Percentiles rank a stretch among this genome's conserved stretches.
Conservation (phyloP, 2,888 invertebrate genomes). For the Aphrophora alni region DNA sequence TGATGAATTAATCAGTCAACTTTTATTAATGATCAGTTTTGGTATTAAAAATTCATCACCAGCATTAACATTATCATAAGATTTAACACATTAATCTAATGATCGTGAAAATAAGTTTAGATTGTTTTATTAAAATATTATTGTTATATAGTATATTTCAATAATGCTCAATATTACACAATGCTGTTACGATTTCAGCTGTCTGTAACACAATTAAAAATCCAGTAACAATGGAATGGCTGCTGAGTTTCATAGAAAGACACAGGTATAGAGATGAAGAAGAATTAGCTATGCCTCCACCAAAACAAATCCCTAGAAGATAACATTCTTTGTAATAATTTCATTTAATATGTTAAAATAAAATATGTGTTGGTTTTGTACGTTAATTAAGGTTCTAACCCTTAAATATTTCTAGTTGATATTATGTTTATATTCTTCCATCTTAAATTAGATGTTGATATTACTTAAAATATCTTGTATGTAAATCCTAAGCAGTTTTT, state of each 20-base stretch:
- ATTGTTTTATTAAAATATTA: too few relatives aligned
- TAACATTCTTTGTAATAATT: not conserved
- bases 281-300: conserved; percentile 75
- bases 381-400: not conserved
- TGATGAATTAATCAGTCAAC: too few relatives aligned
- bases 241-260: conserved; percentile 75
- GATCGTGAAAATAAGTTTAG: too few relatives aligned
- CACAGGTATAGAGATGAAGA: conserved; percentile 65
- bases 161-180: not conserved
- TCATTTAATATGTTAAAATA: not conserved
- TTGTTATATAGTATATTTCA: too few relatives aligned
- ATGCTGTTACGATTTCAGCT: conserved; percentile 63
- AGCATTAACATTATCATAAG: too few relatives aligned
- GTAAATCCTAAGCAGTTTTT: too few relatives aligned
- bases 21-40: too few relatives aligned
- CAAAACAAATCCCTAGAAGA: conserved; percentile 57
- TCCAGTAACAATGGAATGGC: conserved; percentile 84
- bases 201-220: conserved; percentile 81
- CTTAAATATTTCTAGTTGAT: not conserved
- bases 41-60: too few relatives aligned
- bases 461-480: not conserved
- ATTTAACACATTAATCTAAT: too few relatives aligned
- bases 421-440: not conserved
- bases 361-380: not conserved
- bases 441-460: not conserved